These are phyloP conservation scores for Dascillus cervinus DNA, from an alignment of 2,888 invertebrate genomes.

Conservation along the genomic window DNA sequence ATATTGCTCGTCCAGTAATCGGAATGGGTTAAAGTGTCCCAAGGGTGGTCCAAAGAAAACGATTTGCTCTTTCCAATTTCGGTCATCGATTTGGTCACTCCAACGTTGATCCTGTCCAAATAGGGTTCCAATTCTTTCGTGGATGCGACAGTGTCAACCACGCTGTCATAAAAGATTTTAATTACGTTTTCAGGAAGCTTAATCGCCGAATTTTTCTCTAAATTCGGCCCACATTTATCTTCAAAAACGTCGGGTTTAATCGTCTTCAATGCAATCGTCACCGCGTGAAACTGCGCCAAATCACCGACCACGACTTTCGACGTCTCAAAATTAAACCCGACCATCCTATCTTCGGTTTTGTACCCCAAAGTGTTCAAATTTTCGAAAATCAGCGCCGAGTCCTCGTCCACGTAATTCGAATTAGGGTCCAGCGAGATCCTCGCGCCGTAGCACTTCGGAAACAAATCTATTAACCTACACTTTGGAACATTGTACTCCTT, in stretches of 20 bases:
- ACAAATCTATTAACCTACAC: slow-evolving; percentile 40
- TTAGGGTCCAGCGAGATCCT: slow-evolving; percentile 40
- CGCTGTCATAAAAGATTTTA: slow-evolving; percentile 30
- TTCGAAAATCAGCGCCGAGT: slow-evolving; percentile 51
- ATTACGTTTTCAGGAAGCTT: slow-evolving; percentile 32
- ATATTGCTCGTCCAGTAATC: slow-evolving; percentile 58
- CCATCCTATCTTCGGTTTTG: slow-evolving; percentile 44
- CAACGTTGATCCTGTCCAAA: slow-evolving; percentile 22
- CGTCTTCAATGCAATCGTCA: slow-evolving; percentile 48
- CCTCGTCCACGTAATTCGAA: slow-evolving; percentile 44
- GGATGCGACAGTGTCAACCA: slow-evolving; percentile 27
- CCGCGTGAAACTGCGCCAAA: slow-evolving; percentile 51
- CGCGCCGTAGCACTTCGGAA: slow-evolving; percentile 50
- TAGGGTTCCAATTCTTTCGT: slow-evolving; percentile 27
- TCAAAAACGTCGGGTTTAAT: slow-evolving; percentile 42
- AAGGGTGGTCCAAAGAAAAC: slow-evolving; percentile 40
- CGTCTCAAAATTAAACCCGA: slow-evolving; percentile 46
- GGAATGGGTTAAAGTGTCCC: slow-evolving; percentile 48
- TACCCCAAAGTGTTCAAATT: slow-evolving; percentile 48
- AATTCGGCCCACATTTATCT: slow-evolving; percentile 38
- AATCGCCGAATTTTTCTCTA: slow-evolving; percentile 29
- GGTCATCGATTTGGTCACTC: slow-evolving; percentile 25
- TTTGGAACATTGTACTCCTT: slow-evolving; percentile 41
- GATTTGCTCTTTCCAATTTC: slow-evolving; percentile 16
- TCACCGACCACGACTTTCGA: slow-evolving; percentile 43